A percentile compares a stretch with the other conserved stretches of the same genome.
These are phyloP conservation scores for Papilio machaon DNA, from an alignment of 1,140 invertebrate genomes.

Conservation along the genomic window DNA sequence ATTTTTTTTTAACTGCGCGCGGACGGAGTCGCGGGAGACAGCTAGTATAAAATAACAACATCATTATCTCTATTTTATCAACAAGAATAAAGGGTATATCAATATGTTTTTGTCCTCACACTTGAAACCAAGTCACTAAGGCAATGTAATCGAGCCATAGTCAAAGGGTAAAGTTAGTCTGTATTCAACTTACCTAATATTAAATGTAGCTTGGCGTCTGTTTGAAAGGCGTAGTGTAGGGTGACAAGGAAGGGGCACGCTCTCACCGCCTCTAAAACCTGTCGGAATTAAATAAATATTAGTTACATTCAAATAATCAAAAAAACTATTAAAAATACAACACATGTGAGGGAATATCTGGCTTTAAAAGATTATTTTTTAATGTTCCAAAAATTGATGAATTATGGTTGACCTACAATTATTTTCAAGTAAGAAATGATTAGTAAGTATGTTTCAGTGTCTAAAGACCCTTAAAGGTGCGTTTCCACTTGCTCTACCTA, in stretches of 20 bases:
- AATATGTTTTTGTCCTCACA: too few relatives aligned
- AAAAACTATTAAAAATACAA: background rate
- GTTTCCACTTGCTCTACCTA: background rate
- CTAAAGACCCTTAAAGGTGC: background rate
- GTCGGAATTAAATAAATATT: constrained; percentile 48
- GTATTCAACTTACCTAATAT: constrained; percentile 90
- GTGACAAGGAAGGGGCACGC: constrained; percentile 96
- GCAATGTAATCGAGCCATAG: background rate
- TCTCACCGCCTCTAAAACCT: constrained; percentile 94
- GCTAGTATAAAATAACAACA: too few relatives aligned
- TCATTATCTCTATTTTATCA: too few relatives aligned
- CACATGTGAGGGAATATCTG: too few relatives aligned
- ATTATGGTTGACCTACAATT: too few relatives aligned
- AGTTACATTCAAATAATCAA: background rate
- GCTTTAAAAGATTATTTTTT: too few relatives aligned
- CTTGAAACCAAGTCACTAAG: background rate
- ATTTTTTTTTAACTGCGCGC: too few relatives aligned
- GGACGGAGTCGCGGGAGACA: too few relatives aligned
- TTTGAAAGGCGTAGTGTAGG: constrained; percentile 97
- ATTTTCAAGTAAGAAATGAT: too few relatives aligned
- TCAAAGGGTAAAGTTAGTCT: background rate
- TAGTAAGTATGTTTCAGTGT: too few relatives aligned
- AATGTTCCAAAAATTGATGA: too few relatives aligned
- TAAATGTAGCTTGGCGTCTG: constrained; percentile 94
- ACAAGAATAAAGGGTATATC: too few relatives aligned